A percentile compares a stretch with the other conserved stretches of the same genome.
Conservation (phyloP, 1,140 invertebrate genomes). For the Sarcophaga peregrina region DNA sequence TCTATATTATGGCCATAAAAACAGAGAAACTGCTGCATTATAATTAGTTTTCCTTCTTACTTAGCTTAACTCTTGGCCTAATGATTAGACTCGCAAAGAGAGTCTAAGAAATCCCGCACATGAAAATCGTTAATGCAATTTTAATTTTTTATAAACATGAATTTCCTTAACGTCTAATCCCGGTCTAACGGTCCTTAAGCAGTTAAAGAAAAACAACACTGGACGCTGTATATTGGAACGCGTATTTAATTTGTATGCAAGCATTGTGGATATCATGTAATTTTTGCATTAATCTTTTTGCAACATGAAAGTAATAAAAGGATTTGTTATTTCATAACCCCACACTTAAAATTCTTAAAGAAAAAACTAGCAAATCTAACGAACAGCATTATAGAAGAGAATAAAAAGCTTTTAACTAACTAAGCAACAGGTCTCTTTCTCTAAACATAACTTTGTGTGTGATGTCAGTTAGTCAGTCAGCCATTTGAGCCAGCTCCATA, state of each 20-base stretch:
- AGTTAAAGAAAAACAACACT: background rate
- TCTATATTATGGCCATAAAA: no score
- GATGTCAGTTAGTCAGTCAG: no score
- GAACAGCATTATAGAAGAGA: no score
- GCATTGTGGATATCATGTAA: background rate
- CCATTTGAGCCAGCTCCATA: no score
- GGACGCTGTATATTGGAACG: background rate
- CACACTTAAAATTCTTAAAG: background rate
- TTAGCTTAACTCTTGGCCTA: no score
- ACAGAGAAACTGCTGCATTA: no score
- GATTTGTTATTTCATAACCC: slow-evolving; percentile 3
- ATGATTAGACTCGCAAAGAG: no score
- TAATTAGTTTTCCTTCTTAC: no score
- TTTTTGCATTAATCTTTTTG: slow-evolving; percentile 35
- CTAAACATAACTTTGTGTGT: background rate
- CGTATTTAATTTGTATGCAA: slow-evolving; percentile 14
- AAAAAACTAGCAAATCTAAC: no score
- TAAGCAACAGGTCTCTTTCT: slow-evolving; percentile 11
- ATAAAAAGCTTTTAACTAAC: background rate
- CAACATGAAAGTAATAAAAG: slow-evolving; percentile 21
- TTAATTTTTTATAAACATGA: background rate
- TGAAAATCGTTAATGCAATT: background rate
- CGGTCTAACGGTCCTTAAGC: background rate
- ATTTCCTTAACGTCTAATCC: background rate
- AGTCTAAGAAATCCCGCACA: background rate